Conservation (phyloP, 1,140 invertebrate species). For the Zaprionus inermis region DNA sequence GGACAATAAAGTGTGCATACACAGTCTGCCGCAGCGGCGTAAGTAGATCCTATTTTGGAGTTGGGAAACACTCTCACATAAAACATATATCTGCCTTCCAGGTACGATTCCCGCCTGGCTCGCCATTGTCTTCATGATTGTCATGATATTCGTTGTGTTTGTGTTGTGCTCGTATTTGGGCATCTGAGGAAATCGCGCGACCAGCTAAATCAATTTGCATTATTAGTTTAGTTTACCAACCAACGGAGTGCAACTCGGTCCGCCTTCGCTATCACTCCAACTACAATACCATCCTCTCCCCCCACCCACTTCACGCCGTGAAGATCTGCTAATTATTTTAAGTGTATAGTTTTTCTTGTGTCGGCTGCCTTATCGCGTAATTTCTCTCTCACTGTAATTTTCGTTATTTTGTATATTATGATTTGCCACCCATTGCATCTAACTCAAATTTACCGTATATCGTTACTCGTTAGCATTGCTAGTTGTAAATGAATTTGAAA, state of each 20-base stretch:
- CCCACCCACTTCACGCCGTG: neutral
- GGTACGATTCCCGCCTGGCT: slow-evolving; percentile 91
- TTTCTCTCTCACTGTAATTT: slow-evolving; percentile 20
- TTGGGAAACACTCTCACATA: neutral
- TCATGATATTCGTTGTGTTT: slow-evolving; percentile 91
- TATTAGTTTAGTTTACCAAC: slow-evolving; percentile 65
- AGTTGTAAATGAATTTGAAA: slow-evolving; percentile 48
- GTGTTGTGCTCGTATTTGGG: slow-evolving; percentile 91
- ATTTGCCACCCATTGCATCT: slow-evolving; percentile 3
- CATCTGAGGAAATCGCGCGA: slow-evolving; percentile 86
- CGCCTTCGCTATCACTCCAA: neutral
- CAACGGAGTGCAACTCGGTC: slow-evolving; percentile 12
- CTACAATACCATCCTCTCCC: neutral
- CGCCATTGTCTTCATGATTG: slow-evolving; percentile 89
- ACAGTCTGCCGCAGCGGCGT: slow-evolving; percentile 93
- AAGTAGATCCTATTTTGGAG: slow-evolving; percentile 80
- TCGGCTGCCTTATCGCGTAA: slow-evolving; percentile 65
- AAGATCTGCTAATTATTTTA: slow-evolving; percentile 65
- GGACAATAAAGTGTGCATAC: slow-evolving; percentile 96
- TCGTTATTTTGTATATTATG: slow-evolving; percentile 38
- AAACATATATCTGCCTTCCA: slow-evolving; percentile 85
- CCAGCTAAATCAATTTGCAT: slow-evolving; percentile 60
- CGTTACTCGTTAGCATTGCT: slow-evolving; percentile 30
- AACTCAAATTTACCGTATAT: slow-evolving; percentile 30
- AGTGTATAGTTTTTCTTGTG: slow-evolving; percentile 60